Base-by-base conservation (phyloP, 2,797 vertebrate genomes). In the Takifugu ocellatus region DNA sequence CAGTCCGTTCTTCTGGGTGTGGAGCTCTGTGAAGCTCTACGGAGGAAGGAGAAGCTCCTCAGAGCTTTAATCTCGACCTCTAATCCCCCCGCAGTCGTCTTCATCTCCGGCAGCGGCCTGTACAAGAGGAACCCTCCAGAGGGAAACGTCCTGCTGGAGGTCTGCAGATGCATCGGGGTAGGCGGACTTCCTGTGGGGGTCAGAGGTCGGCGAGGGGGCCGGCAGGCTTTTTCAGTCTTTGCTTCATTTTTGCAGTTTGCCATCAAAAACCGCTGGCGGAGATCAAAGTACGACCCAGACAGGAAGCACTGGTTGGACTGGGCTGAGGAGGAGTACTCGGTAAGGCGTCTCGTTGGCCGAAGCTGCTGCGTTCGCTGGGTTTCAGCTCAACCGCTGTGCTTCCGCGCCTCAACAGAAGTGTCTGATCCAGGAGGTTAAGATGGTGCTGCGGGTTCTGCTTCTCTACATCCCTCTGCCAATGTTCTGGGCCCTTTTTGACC, bases 401-500 rank as follows among this genome's bases (percentile, higher is more conserved):
- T 14, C 12, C 10, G 11, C 36, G 1, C 12, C 36, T 67, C 12
- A 56, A 65, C 80, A 99, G 97, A 94, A 91, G 69, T 85, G 89
- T 24, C 91, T 96, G 62, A 95, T 99, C 68, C 78, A 86, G 51
- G 97, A 99, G 71, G 92, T 97, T 57, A 98, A 98, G 82, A 96
- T 96, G 91, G 91, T 98, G 65, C 90, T 94, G 14, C 87, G 93
- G 1, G 91, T 99, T n/a, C 82, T 98, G 62, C 84, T 97, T 67
- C 95, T 99, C 36, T 99, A 94, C 77, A 92, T 98, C 63, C 96
- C 97, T 0, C 84, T 99, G 62, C 97, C 97, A 4, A 97, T 99
- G 96, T 99, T 98, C 89, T 99, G 97, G 97, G 97, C 97, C 70
- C 93, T 98, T 68, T 95, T 97, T 75, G 97, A 99, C 79, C 97